Base-by-base conservation (phyloP, 92 coral and sea anemone genomes). In the Parazoanthus darwini region DNA sequence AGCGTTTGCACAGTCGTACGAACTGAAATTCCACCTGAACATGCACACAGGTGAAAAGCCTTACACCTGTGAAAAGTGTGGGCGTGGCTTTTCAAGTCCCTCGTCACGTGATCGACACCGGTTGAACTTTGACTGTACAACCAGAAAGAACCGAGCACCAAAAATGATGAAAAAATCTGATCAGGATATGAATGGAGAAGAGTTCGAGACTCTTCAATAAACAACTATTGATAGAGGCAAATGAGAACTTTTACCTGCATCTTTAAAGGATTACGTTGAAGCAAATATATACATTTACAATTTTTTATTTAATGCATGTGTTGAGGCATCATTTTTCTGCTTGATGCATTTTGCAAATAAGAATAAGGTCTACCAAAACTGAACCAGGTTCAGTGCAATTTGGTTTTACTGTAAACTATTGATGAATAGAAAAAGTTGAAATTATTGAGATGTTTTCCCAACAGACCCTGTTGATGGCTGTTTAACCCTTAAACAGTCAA, bases 41-140 rank as follows among this genome's bases (percentile, higher is more conserved):
- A 97, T 97, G 99, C 99, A 97, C 89, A 97, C 99, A 8, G 99
- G 99, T 4, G 98, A 94, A 59, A 95, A 94, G 59, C 99, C 99
- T 0, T 97, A 97, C 92, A 91, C 98, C 22, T 97, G 99, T 75
- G 99, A 95, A 26, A 94, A 91, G 48, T 97, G 99, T 81, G 99
- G 99, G 36, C 94, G 99, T 65, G 99, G 99, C 63, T 97, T 97
- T 58, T 97, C 99, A 11, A 97, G 99, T 71, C 99, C 99, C 15
- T 97, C 99, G 73, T 97, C 99, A 33, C 94, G 99, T 71, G 99
- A 97, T 79, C 93, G 99, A n/a, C 99, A 97, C 77, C 94, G 98
- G 82, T 97, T 97, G 10, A 97, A 97, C 94, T 97, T 97, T 86
- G 99, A 97, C 80, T 97, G 99, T 90, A 95, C 96, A 5, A 97